Percentiles rank a stretch among this genome's conserved stretches.
phyloP scores from a whole-genome alignment of 2,888 invertebrate genomes.

The Salpingus planirostris region DNA sequence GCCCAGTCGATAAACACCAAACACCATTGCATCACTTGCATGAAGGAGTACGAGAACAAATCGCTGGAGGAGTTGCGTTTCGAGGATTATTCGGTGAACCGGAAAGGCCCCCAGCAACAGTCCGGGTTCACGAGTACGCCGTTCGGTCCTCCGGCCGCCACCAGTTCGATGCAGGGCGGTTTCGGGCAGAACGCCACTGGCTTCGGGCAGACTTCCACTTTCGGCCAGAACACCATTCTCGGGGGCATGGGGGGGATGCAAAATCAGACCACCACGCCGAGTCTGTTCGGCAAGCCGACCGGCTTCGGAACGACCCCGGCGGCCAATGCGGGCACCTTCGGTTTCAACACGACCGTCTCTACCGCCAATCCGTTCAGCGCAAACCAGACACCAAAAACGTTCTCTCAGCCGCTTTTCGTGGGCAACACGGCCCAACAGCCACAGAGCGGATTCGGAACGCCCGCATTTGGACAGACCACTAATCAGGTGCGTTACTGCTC shows the following conservation, averaged over 20 bases:
- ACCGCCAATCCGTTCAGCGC: slow-evolving; percentile 37
- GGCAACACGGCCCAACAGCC: slow-evolving; percentile 31
- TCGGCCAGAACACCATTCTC: slow-evolving; percentile 52
- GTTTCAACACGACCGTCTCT: slow-evolving; percentile 39
- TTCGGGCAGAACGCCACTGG: slow-evolving; percentile 33
- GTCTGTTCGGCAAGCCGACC: slow-evolving; percentile 32
- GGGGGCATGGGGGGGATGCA: slow-evolving; percentile 42
- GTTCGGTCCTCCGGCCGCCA: slow-evolving; percentile 44
- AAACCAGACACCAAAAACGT: slow-evolving; percentile 44
- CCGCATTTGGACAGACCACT: slow-evolving; percentile 28
- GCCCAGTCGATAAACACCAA: slow-evolving; percentile 82
- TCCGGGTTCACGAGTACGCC: slow-evolving; percentile 35
- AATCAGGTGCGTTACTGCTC: no score
- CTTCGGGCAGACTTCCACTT: slow-evolving; percentile 52
- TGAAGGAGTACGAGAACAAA: slow-evolving; percentile 96
- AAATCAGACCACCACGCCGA: slow-evolving; percentile 26
- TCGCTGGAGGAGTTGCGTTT: slow-evolving; percentile 88
- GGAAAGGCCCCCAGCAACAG: slow-evolving; percentile 59
- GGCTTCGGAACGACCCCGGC: slow-evolving; percentile 31
- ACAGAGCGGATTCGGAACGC: slow-evolving; percentile 47
- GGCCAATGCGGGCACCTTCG: slow-evolving; percentile 37
- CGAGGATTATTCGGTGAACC: slow-evolving; percentile 86
- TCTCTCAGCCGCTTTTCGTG: slow-evolving; percentile 33
- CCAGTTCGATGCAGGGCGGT: slow-evolving; percentile 44
- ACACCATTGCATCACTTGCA: slow-evolving; percentile 94